A percentile compares a stretch with the other conserved stretches of the same genome.
Conservation (phyloP, 64 coral and sea anemone species). For the Dendronephthya gigantea region DNA sequence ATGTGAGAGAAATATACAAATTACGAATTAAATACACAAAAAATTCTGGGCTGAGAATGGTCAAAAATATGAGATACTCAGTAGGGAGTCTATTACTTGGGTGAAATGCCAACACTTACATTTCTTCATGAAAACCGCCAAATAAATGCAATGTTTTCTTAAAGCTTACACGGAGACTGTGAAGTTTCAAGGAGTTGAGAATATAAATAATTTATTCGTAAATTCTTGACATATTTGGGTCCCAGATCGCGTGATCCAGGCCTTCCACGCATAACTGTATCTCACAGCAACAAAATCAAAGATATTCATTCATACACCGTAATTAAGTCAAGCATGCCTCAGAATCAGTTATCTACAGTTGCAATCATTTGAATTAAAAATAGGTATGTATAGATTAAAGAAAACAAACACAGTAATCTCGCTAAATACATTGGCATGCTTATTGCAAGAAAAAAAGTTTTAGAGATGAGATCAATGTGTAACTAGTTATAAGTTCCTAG, state of each 20-base stretch:
- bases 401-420: neutral
- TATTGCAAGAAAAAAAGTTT: neutral
- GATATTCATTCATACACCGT: neutral
- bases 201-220: neutral
- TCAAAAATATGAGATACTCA: too few relatives aligned
- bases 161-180: neutral
- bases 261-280: neutral
- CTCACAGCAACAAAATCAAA: neutral
- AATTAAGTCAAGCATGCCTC: neutral
- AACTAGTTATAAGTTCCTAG: neutral
- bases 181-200: conserved; percentile 1
- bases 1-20: neutral
- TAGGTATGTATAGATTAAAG: neutral
- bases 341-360: neutral
- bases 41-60: neutral
- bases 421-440: neutral
- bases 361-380: neutral
- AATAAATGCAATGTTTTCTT: neutral
- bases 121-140: neutral
- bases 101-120: neutral
- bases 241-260: neutral
- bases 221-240: neutral
- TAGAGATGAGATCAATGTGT: neutral
- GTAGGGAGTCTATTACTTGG: neutral
- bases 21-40: neutral